Base-by-base conservation (phyloP, 2,113 vertebrate genomes). In the Nansenia antarctica region DNA sequence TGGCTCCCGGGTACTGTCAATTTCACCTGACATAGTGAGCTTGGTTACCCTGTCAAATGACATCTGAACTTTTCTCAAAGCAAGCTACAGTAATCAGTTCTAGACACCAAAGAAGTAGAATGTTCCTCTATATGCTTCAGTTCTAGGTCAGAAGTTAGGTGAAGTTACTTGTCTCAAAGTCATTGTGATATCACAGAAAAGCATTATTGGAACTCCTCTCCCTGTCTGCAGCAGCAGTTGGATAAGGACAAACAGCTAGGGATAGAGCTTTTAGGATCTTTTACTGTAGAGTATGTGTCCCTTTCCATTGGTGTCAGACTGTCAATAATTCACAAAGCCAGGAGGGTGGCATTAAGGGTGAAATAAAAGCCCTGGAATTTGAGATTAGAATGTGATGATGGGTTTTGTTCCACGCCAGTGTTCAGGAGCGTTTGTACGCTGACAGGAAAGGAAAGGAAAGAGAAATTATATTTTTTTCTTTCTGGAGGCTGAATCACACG, bases 311-410 rank as follows among this genome's bases (percentile, higher is more conserved):
- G 85, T 87, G 89, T 89, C 86, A 86, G 82, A 83, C 86, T 88
- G 89, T 90, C 89, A 90, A 89, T 90, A 89, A 90, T 90, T 90
- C 87, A 91, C 84, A 85, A 88, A 87, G 89, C 87, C 87, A 81
- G 84, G 82, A 76, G 84, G 85, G 83, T 87, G 84, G 84, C 84
- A 86, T 84, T 87, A 86, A 85, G 78, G 45, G 82, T 79, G 85
- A 89, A 89, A 89, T 88, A 86, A 88, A 89, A 88, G 84, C 89
- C 86, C 85, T 90, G 87, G 87, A 85, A 88, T 89, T 90, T 72
- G 86, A 87, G 87, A 91, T 88, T 87, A 88, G 78, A 87, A 88
- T 78, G 83, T 87, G 85, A 90, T 88, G 88, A 89, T 80, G 83
- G 83, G 78, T 85, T 88, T 85, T 88, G 80, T 90, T 88, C 85